Evolutionary conservation across 2,797 vertebrate genomes (phyloP).

Genomic region (Enteromius anoplus): DNA sequence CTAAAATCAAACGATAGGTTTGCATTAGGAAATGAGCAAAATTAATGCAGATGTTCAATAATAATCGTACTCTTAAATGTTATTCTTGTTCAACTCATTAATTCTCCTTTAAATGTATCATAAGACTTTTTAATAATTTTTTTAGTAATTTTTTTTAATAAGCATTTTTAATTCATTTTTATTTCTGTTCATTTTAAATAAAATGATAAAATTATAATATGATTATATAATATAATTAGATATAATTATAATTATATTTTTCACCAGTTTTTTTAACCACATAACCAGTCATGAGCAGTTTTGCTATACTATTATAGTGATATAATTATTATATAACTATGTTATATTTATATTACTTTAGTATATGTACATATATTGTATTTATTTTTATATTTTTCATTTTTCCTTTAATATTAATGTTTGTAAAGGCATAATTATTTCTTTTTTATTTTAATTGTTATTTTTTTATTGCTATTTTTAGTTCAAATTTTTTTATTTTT

Average conservation of each 20-base stretch:
- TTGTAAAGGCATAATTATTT: not conserved
- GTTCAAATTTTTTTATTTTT: not conserved
- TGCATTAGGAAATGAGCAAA: not conserved
- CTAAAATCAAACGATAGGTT: not conserved
- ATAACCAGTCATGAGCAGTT: not conserved
- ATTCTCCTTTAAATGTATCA: not conserved
- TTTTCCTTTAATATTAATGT: not conserved
- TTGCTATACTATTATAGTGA: not conserved
- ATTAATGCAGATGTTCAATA: not conserved
- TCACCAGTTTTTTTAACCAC: too few species aligned
- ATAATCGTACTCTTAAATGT: not conserved
- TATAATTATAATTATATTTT: too few species aligned
- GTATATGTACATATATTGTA: not conserved
- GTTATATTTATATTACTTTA: too few species aligned
- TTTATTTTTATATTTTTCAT: not conserved
- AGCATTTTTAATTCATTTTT: not conserved
- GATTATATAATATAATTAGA: too few species aligned
- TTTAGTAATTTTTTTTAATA: not conserved
- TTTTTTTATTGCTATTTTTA: not conserved
- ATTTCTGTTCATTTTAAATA: not conserved
- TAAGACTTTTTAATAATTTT: too few species aligned
- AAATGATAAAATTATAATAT: too few species aligned
- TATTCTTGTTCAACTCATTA: not conserved
- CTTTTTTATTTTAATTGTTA: not conserved
- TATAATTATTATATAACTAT: too few species aligned